Base-by-base conservation (phyloP, 2,888 invertebrate genomes). In the Formica aserva region DNA sequence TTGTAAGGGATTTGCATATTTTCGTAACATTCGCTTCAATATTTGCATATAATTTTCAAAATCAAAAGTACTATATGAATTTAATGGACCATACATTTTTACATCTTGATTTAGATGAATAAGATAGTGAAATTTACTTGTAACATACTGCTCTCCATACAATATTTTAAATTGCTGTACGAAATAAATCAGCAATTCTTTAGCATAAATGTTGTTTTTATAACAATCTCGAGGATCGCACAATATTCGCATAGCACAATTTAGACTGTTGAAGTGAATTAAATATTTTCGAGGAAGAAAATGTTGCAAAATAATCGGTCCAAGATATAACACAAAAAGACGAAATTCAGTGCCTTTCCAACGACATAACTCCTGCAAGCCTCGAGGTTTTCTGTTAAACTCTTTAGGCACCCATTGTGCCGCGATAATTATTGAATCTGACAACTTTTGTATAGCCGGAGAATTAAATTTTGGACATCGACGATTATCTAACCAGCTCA, bases 301-400 rank as follows among this genome's bases (percentile, higher is more conserved):
- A 66, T 65, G n/a, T 62, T 57, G 45, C 9, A 75, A 75, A 41
- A 75, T 41, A 41, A 60, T 60, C 29, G 62, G 57, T 35, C 62
- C 75, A 1, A 62, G 18, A 18, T 75, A 75, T 9, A 75, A 45
- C 3, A 75, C 18, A 2, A 75, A 75, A 0, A 60, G 26, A 8
- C 62, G 75, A 4, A 60, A 60, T 75, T 75, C 60, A 41, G 75
- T 75, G 5, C 38, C 75, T 75, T 75, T 60, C 75, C 75, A 75
- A 9, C 62, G 57, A 62, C 57, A 60, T n/a, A 75, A 32, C 18
- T 62, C 62, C 13, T 26, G 26, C 9, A 72, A 57, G 1, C 72
- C n/a, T 72, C 55, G 52, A 57, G 55, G 72, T 55, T 72, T 72
- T 72, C 72, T 72, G 15, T 57, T 57, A 11, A 72, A 72, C 0